A percentile compares a stretch with the other conserved stretches of the same genome.
Evolutionary conservation across 2,888 invertebrate species (phyloP).

Genomic region (Vanessa cardui): DNA sequence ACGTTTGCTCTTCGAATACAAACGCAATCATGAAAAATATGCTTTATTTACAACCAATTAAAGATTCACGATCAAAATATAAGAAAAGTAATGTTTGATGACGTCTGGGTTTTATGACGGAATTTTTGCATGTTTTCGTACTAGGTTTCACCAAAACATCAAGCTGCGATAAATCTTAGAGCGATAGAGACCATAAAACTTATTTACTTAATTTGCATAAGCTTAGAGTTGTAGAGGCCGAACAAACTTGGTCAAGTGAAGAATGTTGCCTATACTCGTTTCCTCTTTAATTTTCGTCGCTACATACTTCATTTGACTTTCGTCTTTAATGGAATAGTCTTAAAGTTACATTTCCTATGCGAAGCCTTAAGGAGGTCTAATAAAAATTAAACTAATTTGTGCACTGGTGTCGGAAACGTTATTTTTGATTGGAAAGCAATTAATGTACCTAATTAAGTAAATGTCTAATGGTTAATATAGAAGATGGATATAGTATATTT

Average conservation of each 20-base stretch:
- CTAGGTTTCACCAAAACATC: conserved; percentile 48
- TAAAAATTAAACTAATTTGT: conserved; percentile 66
- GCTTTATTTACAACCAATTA: not conserved
- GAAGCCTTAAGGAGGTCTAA: conserved; percentile 45
- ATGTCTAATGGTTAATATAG: conserved; percentile 30
- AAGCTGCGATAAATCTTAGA: conserved; percentile 61
- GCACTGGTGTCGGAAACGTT: conserved; percentile 55
- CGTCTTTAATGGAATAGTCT: conserved; percentile 15
- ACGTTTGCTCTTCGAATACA: not conserved
- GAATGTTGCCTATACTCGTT: conserved; percentile 69
- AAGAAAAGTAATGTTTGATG: conserved; percentile 1
- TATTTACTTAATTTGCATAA: conserved; percentile 70
- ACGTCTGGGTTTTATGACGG: conserved; percentile 47
- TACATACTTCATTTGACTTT: conserved; percentile 21
- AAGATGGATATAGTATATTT: conserved; percentile 26
- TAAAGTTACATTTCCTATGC: conserved; percentile 26
- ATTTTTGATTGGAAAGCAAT: conserved; percentile 55
- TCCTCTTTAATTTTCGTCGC: conserved; percentile 53
- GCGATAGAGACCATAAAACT: conserved; percentile 53
- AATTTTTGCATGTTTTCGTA: conserved; percentile 53
- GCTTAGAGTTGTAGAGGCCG: conserved; percentile 65
- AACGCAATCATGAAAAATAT: not conserved
- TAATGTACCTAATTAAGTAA: conserved; percentile 52
- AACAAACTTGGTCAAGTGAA: conserved; percentile 53
- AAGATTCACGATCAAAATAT: not conserved